phyloP scores from a whole-genome alignment of 1,140 invertebrate genomes.

The Campoletis sonorensis region DNA sequence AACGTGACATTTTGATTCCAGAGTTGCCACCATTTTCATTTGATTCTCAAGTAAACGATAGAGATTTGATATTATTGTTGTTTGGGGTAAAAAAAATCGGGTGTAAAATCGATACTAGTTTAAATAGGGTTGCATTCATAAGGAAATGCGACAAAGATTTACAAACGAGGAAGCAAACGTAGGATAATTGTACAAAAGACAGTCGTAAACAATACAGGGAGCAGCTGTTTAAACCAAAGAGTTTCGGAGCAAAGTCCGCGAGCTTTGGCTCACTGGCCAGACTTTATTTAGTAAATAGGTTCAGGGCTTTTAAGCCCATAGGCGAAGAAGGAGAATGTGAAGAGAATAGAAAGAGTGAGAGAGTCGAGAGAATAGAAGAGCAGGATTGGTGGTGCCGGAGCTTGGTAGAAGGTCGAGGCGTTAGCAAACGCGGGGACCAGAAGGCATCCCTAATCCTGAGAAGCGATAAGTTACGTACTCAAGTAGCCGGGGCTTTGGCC shows the following conservation, averaged over 20 bases:
- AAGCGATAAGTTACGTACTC: conserved; percentile 43
- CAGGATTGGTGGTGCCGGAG: not conserved
- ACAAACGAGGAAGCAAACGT: not conserved
- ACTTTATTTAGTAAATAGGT: conserved; percentile 42
- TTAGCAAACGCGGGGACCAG: conserved; percentile 26
- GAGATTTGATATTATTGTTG: too few species aligned
- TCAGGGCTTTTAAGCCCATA: conserved; percentile 29
- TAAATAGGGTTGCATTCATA: not conserved
- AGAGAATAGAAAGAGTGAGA: not conserved
- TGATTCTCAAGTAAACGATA: too few species aligned
- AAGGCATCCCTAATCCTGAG: conserved; percentile 40
- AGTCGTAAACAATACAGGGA: conserved; percentile 7
- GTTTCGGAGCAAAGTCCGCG: conserved; percentile 10
- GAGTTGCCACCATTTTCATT: too few species aligned
- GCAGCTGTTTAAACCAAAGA: conserved; percentile 31
- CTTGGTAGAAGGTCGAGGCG: not conserved
- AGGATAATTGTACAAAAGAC: not conserved
- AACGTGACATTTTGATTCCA: too few species aligned
- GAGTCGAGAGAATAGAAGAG: not conserved
- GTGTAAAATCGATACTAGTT: not conserved
- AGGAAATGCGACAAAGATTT: not conserved
- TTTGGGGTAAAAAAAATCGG: too few species aligned
- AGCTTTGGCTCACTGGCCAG: not conserved
- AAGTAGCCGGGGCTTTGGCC: not conserved
- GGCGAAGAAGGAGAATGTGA: not conserved